Evolutionary conservation across 2,888 invertebrate species (phyloP).

Genomic region (Sinopyrophorus schimmeli): DNA sequence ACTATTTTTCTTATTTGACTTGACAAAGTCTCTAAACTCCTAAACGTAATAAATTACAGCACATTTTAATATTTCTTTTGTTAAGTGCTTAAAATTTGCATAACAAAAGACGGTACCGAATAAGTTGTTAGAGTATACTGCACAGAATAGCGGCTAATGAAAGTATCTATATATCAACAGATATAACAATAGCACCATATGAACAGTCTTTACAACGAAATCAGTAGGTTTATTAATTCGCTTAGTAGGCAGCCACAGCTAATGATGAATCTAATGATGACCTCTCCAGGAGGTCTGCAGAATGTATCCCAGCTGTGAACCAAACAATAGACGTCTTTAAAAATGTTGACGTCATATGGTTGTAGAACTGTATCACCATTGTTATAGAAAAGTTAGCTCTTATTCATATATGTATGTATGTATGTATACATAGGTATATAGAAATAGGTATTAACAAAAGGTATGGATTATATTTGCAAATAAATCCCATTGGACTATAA

Average conservation of each 20-base stretch:
- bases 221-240: conserved; percentile 36
- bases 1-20: too few relatives aligned
- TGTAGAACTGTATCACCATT: too few relatives aligned
- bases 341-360: conserved; percentile 24
- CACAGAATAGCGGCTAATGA: conserved; percentile 24
- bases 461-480: too few relatives aligned
- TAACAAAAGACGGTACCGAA: too few relatives aligned
- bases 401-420: neutral
- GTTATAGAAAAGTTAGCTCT: too few relatives aligned
- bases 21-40: too few relatives aligned
- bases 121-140: conserved; percentile 9
- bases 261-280: conserved; percentile 41
- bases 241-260: conserved; percentile 37
- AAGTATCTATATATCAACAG: conserved; percentile 18
- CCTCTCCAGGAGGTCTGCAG: conserved; percentile 39
- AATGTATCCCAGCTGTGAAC: conserved; percentile 35
- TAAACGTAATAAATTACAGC: too few relatives aligned
- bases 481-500: too few relatives aligned
- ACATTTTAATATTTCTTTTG: too few relatives aligned
- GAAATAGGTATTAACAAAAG: too few relatives aligned
- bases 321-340: conserved; percentile 29
- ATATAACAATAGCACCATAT: conserved; percentile 21
- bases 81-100: too few relatives aligned
- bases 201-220: conserved; percentile 22
- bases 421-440: too few relatives aligned